Conservation (phyloP, 2,797 vertebrate species). For the Cynopterus sphinx region DNA sequence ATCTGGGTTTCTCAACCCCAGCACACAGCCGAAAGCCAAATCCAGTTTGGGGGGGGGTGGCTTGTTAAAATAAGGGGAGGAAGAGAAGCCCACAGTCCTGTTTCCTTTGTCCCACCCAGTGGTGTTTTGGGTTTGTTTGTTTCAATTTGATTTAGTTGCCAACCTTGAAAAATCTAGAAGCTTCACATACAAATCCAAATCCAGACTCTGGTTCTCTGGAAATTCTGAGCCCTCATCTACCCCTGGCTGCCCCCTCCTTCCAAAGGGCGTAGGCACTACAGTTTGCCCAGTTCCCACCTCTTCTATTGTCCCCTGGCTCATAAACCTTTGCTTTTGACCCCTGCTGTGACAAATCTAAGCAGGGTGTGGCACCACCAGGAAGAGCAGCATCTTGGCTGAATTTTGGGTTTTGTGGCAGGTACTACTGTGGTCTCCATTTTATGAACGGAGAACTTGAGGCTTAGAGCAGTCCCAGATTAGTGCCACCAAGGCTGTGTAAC, state of each 20-base stretch:
- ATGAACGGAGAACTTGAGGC: background rate
- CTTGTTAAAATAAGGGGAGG: background rate
- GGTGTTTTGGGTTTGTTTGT: background rate
- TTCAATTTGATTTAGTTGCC: constrained; percentile 37
- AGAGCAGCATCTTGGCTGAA: background rate
- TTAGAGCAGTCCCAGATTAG: background rate
- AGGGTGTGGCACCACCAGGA: background rate
- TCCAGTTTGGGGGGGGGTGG: background rate
- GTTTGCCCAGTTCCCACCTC: background rate
- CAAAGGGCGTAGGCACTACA: background rate
- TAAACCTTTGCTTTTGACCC: background rate
- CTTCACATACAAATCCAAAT: constrained; percentile 10
- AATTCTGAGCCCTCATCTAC: background rate
- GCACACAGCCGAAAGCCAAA: background rate
- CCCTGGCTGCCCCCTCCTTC: background rate
- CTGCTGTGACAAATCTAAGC: background rate
- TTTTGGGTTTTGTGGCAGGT: background rate
- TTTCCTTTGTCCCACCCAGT: background rate
- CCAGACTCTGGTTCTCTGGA: constrained; percentile 5
- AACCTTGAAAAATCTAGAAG: background rate
- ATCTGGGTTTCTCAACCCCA: no score
- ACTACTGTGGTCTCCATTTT: background rate
- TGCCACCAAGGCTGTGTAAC: background rate
- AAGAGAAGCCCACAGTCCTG: background rate
- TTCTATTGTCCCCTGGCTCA: background rate